phyloP scores from a whole-genome alignment of 2,888 invertebrate species.

The Drosophila pullipes region DNA sequence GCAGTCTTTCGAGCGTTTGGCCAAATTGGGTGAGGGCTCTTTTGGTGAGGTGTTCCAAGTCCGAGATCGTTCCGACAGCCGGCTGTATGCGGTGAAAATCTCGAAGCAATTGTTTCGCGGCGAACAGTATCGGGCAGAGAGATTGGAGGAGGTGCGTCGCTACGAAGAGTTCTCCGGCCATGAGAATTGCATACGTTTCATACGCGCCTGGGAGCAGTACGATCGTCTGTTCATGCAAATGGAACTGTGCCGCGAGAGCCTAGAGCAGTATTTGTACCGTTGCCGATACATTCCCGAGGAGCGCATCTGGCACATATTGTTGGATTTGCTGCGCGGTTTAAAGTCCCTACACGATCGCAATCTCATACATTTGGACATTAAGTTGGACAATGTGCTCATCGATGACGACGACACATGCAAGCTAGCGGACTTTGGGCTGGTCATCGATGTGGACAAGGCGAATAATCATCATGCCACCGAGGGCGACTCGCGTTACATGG shows the following conservation, averaged over 20 bases:
- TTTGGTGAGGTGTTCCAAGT: conserved; percentile 92
- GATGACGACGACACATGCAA: conserved; percentile 89
- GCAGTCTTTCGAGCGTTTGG: conserved; percentile 88
- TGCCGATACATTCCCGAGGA: conserved; percentile 88
- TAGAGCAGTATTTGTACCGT: conserved; percentile 87
- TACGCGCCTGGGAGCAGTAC: conserved; percentile 91
- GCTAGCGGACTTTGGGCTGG: conserved; percentile 90
- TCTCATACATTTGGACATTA: conserved; percentile 91
- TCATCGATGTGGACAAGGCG: conserved; percentile 88
- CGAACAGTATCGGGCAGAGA: conserved; percentile 87
- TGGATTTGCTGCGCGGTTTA: conserved; percentile 88
- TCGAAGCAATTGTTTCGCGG: conserved; percentile 88
- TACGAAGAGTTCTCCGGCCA: conserved; percentile 90
- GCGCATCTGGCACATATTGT: conserved; percentile 89
- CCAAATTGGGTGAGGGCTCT: conserved; percentile 90
- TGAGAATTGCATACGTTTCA: conserved; percentile 89
- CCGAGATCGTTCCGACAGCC: conserved; percentile 88
- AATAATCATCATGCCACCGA: conserved; percentile 88
- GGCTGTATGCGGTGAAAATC: conserved; percentile 90
- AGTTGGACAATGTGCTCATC: conserved; percentile 91
- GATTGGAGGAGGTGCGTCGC: conserved; percentile 89
- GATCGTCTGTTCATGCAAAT: conserved; percentile 89
- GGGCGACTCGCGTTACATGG: conserved; percentile 92
- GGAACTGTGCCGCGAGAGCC: conserved; percentile 89
- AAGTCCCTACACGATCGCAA: conserved; percentile 89